These are phyloP conservation scores for Neoitamus cyanurus DNA, from an alignment of 2,888 invertebrate genomes.

Conservation along the genomic window DNA sequence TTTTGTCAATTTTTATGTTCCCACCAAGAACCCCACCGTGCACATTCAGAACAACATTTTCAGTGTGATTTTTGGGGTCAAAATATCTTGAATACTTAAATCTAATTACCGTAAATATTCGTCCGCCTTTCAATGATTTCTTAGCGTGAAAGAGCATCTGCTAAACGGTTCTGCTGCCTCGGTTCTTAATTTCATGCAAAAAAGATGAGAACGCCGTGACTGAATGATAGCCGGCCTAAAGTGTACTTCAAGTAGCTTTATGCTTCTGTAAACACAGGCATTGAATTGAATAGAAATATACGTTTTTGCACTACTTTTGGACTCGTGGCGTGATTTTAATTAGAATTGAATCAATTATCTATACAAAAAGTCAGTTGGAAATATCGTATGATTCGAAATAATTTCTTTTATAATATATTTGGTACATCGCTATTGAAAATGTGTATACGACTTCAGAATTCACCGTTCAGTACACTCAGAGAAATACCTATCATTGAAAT, in stretches of 20 bases:
- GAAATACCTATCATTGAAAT: too few species aligned
- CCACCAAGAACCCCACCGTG: neutral
- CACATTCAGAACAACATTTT: neutral
- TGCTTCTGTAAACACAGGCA: neutral
- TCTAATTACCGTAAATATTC: conserved; percentile 1
- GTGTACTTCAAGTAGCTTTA: neutral
- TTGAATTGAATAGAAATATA: neutral
- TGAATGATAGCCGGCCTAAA: neutral
- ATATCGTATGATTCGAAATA: neutral
- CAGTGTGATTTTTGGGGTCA: neutral
- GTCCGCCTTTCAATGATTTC: neutral
- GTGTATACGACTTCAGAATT: too few species aligned
- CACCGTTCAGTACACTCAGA: too few species aligned
- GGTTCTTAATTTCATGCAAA: conserved; percentile 5
- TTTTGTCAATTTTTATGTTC: neutral
- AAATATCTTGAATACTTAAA: conserved; percentile 4
- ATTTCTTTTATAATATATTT: neutral
- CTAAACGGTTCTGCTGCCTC: neutral
- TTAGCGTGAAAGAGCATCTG: neutral
- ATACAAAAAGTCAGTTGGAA: neutral
- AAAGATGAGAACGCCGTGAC: neutral
- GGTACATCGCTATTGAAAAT: too few species aligned
- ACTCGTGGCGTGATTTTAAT: neutral
- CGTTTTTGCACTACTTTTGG: neutral
- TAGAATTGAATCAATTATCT: neutral